Evolutionary conservation across 2,797 vertebrate genomes (phyloP), one percentile per base, ranked within the genome.

Genomic region (Bovichtus variegatus): DNA sequence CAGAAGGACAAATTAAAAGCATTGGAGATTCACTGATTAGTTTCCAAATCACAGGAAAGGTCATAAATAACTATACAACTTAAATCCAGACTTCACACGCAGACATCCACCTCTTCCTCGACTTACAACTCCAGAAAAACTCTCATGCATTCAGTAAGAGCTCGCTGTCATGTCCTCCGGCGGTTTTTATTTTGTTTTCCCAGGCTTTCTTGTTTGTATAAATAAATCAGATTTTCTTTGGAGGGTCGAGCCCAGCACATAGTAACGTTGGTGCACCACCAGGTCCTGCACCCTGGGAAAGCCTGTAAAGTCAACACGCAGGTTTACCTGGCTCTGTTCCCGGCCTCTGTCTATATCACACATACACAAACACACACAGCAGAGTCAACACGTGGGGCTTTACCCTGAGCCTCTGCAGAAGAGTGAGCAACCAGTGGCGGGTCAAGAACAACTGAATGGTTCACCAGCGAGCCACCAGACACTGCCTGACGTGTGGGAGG

Each of bases 251-350:
- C 19, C 60, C 25, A 43, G 71, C 74, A 27, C 70, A 87, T 78
- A 85, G 84, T 51, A 64, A 47, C 71, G 38, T 46, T 68, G 82
- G 83, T 83, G 57, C 34, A 83, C 72, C 77, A 71, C 79, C 68
- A 68, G 69, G 27, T 76, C 47, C 77, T 87, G 68, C 71, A 85
- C 80, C 79, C 81, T 84, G 77, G 78, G 87, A 94, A 86, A 91
- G 82, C 54, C 69, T 77, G 78, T 40, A 86, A 84, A 89, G 89
- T 93, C 88, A 95, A 93, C 90, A 93, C 57, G 19, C 85, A 84
- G 85, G 86, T 92, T 92, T 84, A 79, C 41, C 74, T 81, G 82
- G 87, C 75, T 76, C 69, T 62, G 58, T 23, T 85, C 81, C 69
- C 78, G 72, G 62, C 72, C 67, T 63, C 59, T 53, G 60, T 80